These are phyloP conservation scores for Empis livida DNA, from an alignment of 2,888 invertebrate genomes.

Conservation along the genomic window DNA sequence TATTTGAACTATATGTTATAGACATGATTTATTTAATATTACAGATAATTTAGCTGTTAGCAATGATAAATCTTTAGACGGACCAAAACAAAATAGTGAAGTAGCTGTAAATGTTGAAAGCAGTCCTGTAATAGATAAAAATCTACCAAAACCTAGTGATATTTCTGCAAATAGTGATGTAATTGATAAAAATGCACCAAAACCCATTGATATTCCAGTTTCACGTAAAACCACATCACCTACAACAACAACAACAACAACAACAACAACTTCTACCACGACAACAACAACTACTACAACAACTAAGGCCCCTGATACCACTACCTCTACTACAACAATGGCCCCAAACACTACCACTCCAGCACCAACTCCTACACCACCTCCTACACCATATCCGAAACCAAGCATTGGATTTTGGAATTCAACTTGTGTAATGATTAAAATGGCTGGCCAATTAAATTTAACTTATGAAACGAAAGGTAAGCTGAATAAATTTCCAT, in stretches of 20 bases:
- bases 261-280: conserved; percentile 9
- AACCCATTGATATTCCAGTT: no score
- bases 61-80: no score
- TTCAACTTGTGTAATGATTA: conserved; percentile 48
- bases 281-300: conserved; percentile 11
- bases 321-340: conserved; percentile 28
- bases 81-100: no score
- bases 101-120: no score
- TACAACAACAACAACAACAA: conserved; percentile 7
- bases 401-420: conserved; percentile 41
- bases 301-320: conserved; percentile 27
- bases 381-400: conserved; percentile 23
- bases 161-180: no score
- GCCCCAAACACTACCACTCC: conserved; percentile 21
- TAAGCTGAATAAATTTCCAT: conserved; percentile 9
- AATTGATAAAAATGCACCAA: no score
- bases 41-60: no score
- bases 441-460: conserved; percentile 53
- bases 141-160: no score
- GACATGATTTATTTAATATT: no score
- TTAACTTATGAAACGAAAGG: conserved; percentile 35
- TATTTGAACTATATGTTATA: no score
- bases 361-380: conserved; percentile 17
- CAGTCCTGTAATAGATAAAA: no score
- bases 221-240: conserved; percentile 1